Evolutionary conservation across 2,113 vertebrate genomes (phyloP).

Genomic region (Oncorhynchus masou): DNA sequence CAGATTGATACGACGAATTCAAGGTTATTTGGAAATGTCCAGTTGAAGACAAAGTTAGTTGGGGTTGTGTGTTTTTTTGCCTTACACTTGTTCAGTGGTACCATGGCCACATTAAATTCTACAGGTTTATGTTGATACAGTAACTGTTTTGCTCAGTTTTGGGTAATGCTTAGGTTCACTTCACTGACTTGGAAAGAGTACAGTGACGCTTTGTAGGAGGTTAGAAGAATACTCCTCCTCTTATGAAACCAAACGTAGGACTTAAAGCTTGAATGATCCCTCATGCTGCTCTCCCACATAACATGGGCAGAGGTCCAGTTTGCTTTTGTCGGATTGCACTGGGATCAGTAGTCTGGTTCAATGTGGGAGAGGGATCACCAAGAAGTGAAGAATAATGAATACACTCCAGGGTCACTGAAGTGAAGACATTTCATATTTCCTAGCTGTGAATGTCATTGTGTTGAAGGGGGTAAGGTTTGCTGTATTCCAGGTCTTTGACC

Average conservation of each 20-base stretch:
- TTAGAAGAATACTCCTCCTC: background rate
- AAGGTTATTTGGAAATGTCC: background rate
- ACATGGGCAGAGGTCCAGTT: background rate
- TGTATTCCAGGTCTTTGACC: background rate
- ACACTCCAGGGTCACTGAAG: conserved; percentile 1
- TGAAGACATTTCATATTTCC: background rate
- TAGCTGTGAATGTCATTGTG: background rate
- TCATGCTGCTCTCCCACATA: background rate
- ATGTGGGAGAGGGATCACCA: background rate
- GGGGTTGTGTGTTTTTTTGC: background rate
- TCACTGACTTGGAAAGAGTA: background rate
- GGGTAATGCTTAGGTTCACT: background rate
- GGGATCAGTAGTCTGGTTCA: background rate
- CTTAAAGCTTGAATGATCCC: background rate
- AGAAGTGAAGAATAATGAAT: background rate
- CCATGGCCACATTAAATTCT: background rate
- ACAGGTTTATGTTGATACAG: background rate
- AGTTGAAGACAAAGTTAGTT: background rate
- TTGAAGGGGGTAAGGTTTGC: background rate
- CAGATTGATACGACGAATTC: background rate
- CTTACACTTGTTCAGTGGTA: background rate
- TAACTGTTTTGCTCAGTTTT: background rate
- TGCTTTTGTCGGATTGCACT: background rate
- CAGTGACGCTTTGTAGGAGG: background rate
- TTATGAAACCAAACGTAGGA: background rate